Conservation (phyloP, 1,140 invertebrate genomes). For the Cydia amplana region DNA sequence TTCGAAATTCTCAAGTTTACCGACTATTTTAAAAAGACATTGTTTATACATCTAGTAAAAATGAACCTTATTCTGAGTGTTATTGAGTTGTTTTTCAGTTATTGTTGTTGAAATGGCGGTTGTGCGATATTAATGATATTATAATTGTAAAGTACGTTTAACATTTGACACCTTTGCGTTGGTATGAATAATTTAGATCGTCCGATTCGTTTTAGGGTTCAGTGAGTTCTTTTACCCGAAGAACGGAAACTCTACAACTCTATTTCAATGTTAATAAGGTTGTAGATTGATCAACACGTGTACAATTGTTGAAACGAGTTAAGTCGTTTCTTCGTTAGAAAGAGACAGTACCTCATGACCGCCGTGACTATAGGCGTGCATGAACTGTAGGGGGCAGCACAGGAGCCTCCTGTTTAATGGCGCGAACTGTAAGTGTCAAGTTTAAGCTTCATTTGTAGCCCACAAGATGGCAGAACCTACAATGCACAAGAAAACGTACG, state of each 20-base stretch:
- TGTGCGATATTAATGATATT: conserved; percentile 18
- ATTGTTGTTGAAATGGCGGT: not conserved
- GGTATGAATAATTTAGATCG: conserved; percentile 22
- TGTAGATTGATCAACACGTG: too few species aligned
- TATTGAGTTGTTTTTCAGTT: not conserved
- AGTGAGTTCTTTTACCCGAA: not conserved
- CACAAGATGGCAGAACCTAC: too few species aligned
- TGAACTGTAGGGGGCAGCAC: too few species aligned
- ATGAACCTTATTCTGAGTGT: not conserved
- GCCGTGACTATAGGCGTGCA: too few species aligned
- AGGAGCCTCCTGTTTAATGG: too few species aligned
- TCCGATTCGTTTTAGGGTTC: conserved; percentile 1
- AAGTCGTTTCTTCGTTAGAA: too few species aligned
- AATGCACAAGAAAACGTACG: too few species aligned
- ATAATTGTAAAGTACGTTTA: conserved; percentile 26
- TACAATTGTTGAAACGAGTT: too few species aligned
- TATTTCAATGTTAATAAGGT: too few species aligned
- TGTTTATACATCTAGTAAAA: not conserved
- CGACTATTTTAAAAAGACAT: not conserved
- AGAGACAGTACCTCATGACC: too few species aligned
- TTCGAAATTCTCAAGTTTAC: not conserved
- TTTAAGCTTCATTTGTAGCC: too few species aligned
- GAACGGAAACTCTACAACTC: not conserved
- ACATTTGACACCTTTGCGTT: conserved; percentile 8
- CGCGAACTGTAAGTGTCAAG: too few species aligned